Conservation (phyloP, 2,113 vertebrate genomes). For the Acanthochromis polyacanthus region DNA sequence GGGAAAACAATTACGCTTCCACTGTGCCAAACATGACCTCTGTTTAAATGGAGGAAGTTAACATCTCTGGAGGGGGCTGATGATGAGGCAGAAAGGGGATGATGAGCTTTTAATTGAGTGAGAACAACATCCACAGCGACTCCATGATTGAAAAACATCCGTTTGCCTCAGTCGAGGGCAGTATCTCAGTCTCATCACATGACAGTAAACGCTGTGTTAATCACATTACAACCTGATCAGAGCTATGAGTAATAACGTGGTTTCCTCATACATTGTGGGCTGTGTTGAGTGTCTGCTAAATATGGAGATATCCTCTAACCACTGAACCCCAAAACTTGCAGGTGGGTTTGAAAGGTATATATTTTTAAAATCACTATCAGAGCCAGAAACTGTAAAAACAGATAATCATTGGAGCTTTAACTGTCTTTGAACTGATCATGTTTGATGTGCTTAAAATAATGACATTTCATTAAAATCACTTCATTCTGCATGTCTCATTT, state of each 20-base stretch:
- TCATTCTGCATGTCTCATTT: too few relatives aligned
- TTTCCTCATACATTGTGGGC: conserved; percentile 3
- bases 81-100: conserved; percentile 37
- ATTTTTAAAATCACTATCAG: too few relatives aligned
- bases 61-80: conserved; percentile 57
- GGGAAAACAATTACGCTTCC: conserved; percentile 10
- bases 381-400: too few relatives aligned
- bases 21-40: conserved; percentile 30
- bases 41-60: conserved; percentile 57
- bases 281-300: conserved; percentile 21
- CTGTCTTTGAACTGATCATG: too few relatives aligned
- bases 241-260: conserved; percentile 25
- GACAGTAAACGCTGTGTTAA: conserved; percentile 34
- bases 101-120: conserved; percentile 76
- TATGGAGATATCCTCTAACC: conserved; percentile 7
- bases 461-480: too few relatives aligned
- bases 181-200: conserved; percentile 28
- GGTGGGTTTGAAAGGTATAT: too few relatives aligned
- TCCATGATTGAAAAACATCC: conserved; percentile 53
- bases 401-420: too few relatives aligned
- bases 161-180: conserved; percentile 29
- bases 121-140: conserved; percentile 44
- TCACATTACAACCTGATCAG: conserved; percentile 51
- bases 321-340: too few relatives aligned
- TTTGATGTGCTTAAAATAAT: too few relatives aligned